Evolutionary conservation across 2,888 invertebrate species (phyloP), one percentile per base, ranked within the genome.

Genomic region (Idaea aversata): DNA sequence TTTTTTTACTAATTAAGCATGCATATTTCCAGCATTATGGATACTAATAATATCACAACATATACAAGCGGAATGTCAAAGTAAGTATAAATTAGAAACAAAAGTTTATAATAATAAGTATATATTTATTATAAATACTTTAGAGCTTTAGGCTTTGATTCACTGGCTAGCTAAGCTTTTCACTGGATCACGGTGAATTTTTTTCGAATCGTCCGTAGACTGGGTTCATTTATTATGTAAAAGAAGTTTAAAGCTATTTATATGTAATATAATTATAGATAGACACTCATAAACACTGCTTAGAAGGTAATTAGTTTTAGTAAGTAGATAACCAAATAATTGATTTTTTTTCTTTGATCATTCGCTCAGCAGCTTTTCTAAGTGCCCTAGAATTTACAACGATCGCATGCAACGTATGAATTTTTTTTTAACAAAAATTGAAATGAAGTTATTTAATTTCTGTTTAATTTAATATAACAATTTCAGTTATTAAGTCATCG

Each of bases 11-110:
- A 93, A 92, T 87, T 82, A 79, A 85, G 93, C 93, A 92, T 93
- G 92, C 90, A 85, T 47, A 47, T 92, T 93, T 93, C 91, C 93
- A 93, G 93, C 93, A 81, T 88, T 93, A 83, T 93, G 93, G 93
- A 91, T 90, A 77, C 85, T 93, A 88, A 87, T 86, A 84, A 86
- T 93, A 83, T 88, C 88, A 84, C 92, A 93, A 71, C 87, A 93
- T 83, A 90, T 93, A 73, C 90, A 90, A 87, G 92, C 93, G 82
- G 92, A 93, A 90, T 93, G 93, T 88, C 93, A 93, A 81, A 93
- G 93, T 93, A 88, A 93, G 93, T 93, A 92, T 76, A 68, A 72
- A 77, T 73, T 72, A 72, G 67, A 72, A 72, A 65, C 71, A 77
- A 10, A 13, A 47, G 73, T 69, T 67, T 72, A 67, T 64, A 70